phyloP scores from a whole-genome alignment of 2,888 invertebrate genomes.

The Theodoxus fluviatilis region DNA sequence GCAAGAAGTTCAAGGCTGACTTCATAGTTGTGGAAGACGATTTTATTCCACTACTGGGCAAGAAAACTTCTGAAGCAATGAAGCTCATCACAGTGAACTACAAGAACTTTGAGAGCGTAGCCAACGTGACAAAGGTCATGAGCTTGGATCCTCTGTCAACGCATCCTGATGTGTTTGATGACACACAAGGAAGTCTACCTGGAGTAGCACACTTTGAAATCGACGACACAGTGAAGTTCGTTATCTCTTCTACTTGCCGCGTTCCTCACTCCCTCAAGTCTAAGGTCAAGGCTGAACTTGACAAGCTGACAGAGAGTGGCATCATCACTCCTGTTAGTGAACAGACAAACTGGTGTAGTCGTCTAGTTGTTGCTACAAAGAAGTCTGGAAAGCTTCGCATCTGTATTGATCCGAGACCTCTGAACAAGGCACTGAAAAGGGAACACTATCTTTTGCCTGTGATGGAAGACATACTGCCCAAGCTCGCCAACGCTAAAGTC shows the following conservation, averaged over 20 bases:
- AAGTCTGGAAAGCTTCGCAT: conserved; percentile 21
- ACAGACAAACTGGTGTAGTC: conserved; percentile 29
- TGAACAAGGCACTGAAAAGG: conserved; percentile 31
- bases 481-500: conserved; percentile 24
- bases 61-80: conserved; percentile 25
- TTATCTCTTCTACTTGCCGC: conserved; percentile 21
- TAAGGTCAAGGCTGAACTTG: conserved; percentile 23
- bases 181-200: conserved; percentile 15
- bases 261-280: conserved; percentile 25
- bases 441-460: conserved; percentile 23
- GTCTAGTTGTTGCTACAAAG: conserved; percentile 27
- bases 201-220: conserved; percentile 18
- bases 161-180: conserved; percentile 1
- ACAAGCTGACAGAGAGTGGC: conserved; percentile 17
- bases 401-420: conserved; percentile 27
- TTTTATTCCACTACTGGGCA: conserved; percentile 21
- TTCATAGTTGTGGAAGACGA: conserved; percentile 26
- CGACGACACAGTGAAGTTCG: conserved; percentile 8
- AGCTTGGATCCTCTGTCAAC: neutral
- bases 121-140: neutral
- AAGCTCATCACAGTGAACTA: conserved; percentile 23
- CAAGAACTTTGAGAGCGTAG: conserved; percentile 19
- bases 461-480: conserved; percentile 25
- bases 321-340: conserved; percentile 27
- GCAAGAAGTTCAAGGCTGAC: conserved; percentile 14